Evolutionary conservation across 2,113 vertebrate species (phyloP).

Genomic region (Phocoena phocoena): DNA sequence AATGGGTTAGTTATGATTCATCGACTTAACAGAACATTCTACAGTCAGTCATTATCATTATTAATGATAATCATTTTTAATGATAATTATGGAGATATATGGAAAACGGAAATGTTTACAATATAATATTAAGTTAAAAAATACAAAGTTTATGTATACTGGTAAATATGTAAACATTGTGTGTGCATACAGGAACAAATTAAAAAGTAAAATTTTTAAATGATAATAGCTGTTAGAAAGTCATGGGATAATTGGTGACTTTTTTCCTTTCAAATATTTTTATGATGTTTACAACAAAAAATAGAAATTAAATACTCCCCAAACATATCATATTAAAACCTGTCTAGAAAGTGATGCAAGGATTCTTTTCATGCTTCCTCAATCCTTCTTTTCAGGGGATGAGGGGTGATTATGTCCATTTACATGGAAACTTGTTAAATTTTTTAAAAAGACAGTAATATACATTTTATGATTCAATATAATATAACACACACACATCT

Average conservation of each 20-base stretch:
- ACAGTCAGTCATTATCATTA: neutral
- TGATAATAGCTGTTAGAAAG: neutral
- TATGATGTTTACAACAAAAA: conserved; percentile 32
- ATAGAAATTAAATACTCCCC: neutral
- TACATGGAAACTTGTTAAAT: neutral
- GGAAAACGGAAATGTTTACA: neutral
- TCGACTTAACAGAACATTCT: neutral
- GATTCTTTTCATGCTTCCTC: neutral
- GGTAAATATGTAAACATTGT: neutral
- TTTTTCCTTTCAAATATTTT: neutral
- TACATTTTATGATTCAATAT: neutral
- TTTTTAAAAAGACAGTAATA: neutral
- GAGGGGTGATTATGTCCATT: neutral
- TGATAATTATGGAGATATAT: neutral
- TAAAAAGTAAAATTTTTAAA: neutral
- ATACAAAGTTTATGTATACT: neutral
- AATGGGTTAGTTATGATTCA: conserved; percentile 11
- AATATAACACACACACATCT: neutral
- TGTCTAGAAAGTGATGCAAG: neutral
- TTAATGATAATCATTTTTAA: too few species aligned
- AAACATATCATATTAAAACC: neutral
- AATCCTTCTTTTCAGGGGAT: neutral
- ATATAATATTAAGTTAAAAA: neutral
- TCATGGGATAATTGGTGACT: neutral
- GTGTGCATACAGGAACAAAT: neutral